phyloP scores from a whole-genome alignment of 2,888 invertebrate genomes.

The Tetragonula carbonaria region DNA sequence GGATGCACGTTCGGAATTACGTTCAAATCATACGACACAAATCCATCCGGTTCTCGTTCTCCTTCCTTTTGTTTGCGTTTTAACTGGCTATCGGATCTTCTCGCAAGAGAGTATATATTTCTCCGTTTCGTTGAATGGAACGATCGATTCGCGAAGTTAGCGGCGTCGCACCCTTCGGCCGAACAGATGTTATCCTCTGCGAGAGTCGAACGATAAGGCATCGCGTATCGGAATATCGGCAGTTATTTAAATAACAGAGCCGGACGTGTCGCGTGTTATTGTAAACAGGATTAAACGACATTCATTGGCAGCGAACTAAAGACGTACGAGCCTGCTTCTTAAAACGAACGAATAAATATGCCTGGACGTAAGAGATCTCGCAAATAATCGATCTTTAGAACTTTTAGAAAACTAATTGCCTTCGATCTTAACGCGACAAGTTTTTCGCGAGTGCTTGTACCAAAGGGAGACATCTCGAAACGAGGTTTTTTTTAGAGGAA shows the following conservation, averaged over 20 bases:
- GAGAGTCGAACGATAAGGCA: neutral
- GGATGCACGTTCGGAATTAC: conserved; percentile 41
- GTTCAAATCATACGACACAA: neutral
- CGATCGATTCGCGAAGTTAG: conserved; percentile 34
- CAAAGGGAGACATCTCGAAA: neutral
- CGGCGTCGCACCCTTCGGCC: conserved; percentile 31
- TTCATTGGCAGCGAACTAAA: neutral
- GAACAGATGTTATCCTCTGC: conserved; percentile 17
- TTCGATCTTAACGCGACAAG: neutral
- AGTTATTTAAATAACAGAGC: neutral
- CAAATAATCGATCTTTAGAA: neutral
- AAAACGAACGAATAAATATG: neutral
- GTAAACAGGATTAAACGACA: neutral
- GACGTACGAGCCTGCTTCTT: neutral
- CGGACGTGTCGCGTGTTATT: neutral
- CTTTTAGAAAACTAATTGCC: neutral
- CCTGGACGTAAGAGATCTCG: neutral
- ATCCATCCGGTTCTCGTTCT: conserved; percentile 13
- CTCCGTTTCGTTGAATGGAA: neutral
- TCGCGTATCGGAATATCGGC: conserved; percentile 1
- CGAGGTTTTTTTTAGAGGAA: neutral
- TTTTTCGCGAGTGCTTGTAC: neutral
- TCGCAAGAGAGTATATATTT: neutral
- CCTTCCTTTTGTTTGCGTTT: neutral
- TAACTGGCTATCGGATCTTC: neutral